Conservation (phyloP, 2,113 vertebrate genomes). For the Rhynchomys soricoides region DNA sequence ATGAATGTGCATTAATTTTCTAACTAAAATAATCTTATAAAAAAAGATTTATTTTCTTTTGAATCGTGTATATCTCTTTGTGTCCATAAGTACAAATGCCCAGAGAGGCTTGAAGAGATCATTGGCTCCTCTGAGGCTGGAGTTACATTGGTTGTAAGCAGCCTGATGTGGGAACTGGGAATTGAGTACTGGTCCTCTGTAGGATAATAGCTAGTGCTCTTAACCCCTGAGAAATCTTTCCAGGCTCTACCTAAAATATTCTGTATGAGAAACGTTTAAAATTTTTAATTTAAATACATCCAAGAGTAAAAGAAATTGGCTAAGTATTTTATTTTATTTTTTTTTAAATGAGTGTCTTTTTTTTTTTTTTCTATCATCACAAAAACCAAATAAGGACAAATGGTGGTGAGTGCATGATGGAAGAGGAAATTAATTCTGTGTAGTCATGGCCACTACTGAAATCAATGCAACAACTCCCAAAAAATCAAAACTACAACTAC, state of each 20-base stretch:
- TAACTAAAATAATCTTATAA: neutral
- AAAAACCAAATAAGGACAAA: neutral
- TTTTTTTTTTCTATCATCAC: neutral
- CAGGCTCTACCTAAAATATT: neutral
- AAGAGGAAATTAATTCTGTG: neutral
- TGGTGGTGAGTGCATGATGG: no score
- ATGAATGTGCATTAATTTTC: neutral
- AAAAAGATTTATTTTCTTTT: neutral
- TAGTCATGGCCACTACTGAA: neutral
- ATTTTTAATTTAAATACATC: neutral
- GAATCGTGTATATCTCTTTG: neutral
- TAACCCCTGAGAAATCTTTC: neutral
- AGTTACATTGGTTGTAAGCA: neutral
- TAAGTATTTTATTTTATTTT: no score
- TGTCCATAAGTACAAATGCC: neutral
- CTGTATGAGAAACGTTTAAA: neutral
- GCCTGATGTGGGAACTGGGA: neutral
- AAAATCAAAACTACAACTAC: neutral
- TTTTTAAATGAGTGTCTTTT: neutral
- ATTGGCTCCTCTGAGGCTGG: no score
- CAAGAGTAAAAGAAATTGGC: neutral
- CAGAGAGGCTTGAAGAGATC: neutral
- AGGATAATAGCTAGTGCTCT: neutral
- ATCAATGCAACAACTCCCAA: neutral
- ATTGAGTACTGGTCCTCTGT: neutral